Evolutionary conservation across 2,888 invertebrate genomes (phyloP), one percentile per base, ranked within the genome.

Genomic region (Thera obeliscata): DNA sequence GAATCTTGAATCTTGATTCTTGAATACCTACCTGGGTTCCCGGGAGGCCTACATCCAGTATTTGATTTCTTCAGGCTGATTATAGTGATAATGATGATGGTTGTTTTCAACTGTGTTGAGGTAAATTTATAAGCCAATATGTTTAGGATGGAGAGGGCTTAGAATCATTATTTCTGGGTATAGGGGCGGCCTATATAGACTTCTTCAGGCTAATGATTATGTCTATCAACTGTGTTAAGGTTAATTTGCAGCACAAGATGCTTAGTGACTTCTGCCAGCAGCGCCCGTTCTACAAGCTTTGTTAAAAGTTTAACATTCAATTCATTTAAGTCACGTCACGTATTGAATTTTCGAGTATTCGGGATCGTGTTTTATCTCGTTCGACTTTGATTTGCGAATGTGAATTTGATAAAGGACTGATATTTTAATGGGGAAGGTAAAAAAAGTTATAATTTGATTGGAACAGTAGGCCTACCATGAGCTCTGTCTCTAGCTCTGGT

Each of bases 311-410:
- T 66, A 74, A 64, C 66, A 78, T 78, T 79, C 76, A 74, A 66
- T 73, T 74, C 73, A 69, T 78, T 82, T 81, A 82, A 82, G 67
- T 80, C 81, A 4, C 59, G 71, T 78, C 82, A 82, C 82, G 83
- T 78, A 72, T 61, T 56, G 69, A 67, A 76, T 73, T 67, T 74
- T 74, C 74, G 74, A 78, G 80, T 74, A 76, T 66, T 78, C 75
- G 74, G 77, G 71, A 66, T 72, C 83, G 83, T 84, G 83, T 70
- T 78, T 78, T 84, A 84, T 84, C 83, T 76, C 55, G 48, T 71
- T 73, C 49, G 49, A 57, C 54, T 70, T 69, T 75, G 74, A 68
- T 62, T 67, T 62, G 50, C 35, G 35, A 41, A 64, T 58, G 52
- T 55, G 61, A 36, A 55, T 55, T 61, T 61, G 58, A 2, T 54